Conservation (phyloP, 2,113 vertebrate genomes). For the Siniperca knerii region DNA sequence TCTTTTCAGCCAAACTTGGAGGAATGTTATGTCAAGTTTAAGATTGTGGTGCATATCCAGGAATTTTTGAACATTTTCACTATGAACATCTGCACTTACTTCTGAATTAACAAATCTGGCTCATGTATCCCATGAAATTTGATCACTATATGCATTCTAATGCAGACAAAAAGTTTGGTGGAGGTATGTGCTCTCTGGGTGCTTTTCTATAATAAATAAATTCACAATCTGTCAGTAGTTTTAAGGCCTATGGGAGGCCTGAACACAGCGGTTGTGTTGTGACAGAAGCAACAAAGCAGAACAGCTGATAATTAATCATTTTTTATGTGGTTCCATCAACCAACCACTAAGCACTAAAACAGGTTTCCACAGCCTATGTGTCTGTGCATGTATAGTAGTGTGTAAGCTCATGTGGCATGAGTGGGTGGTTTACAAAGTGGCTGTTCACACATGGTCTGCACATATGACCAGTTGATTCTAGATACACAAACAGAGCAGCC, state of each 20-base stretch:
- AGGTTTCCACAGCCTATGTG: slow-evolving; percentile 35
- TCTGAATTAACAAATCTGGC: not conserved
- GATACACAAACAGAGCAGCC: slow-evolving; percentile 41
- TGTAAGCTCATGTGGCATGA: not conserved
- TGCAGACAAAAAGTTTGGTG: no score
- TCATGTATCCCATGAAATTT: not conserved
- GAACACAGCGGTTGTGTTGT: not conserved
- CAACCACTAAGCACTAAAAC: slow-evolving; percentile 15
- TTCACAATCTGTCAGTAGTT: not conserved
- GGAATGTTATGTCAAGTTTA: no score
- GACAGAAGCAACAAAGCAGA: slow-evolving; percentile 4
- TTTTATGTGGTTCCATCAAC: slow-evolving; percentile 18
- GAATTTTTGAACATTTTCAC: not conserved
- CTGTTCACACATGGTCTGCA: slow-evolving; percentile 16
- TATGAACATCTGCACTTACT: not conserved
- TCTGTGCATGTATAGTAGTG: not conserved
- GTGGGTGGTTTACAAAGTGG: slow-evolving; percentile 25
- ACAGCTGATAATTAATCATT: slow-evolving; percentile 37
- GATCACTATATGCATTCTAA: not conserved
- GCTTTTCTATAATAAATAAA: not conserved
- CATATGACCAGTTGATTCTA: slow-evolving; percentile 18
- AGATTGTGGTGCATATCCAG: no score
- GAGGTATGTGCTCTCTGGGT: not conserved
- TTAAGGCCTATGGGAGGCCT: not conserved
- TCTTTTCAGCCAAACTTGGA: no score